Conservation (phyloP, 2,888 invertebrate species). For the Nemotelus pantherinus region DNA sequence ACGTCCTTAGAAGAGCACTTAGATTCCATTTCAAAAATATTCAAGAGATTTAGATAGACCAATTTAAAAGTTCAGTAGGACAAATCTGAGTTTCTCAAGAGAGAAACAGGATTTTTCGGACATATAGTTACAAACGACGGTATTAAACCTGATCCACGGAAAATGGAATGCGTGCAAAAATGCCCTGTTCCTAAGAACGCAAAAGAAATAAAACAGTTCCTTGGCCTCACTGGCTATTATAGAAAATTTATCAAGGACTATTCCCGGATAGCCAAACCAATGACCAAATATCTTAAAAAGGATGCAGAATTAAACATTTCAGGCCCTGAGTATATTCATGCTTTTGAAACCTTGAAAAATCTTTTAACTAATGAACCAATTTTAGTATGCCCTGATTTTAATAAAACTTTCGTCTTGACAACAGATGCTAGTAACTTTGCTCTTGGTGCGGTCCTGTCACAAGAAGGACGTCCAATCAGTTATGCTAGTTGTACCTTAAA, state of each 20-base stretch:
- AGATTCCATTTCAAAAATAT: constrained; percentile 50
- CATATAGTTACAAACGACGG: constrained; percentile 56
- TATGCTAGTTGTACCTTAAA: constrained; percentile 55
- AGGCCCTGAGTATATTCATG: constrained; percentile 15
- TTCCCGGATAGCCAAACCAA: constrained; percentile 15
- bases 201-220: constrained; percentile 54
- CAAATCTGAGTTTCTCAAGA: constrained; percentile 53
- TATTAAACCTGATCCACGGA: constrained; percentile 55
- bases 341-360: constrained; percentile 35
- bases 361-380: constrained; percentile 54
- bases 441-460: constrained; percentile 54
- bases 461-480: constrained; percentile 54
- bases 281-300: constrained; percentile 40
- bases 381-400: constrained; percentile 57
- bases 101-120: constrained; percentile 51
- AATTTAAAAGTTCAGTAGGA: constrained; percentile 54
- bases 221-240: constrained; percentile 53
- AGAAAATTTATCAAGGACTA: constrained; percentile 47
- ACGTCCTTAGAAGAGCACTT: constrained; percentile 55
- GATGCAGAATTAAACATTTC: constrained; percentile 29
- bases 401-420: constrained; percentile 54
- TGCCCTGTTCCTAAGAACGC: constrained; percentile 52
- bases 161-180: constrained; percentile 53
- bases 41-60: constrained; percentile 50
- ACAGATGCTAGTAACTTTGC: constrained; percentile 56